Evolutionary conservation across 2,113 vertebrate genomes (phyloP).

Genomic region (Mola mola): DNA sequence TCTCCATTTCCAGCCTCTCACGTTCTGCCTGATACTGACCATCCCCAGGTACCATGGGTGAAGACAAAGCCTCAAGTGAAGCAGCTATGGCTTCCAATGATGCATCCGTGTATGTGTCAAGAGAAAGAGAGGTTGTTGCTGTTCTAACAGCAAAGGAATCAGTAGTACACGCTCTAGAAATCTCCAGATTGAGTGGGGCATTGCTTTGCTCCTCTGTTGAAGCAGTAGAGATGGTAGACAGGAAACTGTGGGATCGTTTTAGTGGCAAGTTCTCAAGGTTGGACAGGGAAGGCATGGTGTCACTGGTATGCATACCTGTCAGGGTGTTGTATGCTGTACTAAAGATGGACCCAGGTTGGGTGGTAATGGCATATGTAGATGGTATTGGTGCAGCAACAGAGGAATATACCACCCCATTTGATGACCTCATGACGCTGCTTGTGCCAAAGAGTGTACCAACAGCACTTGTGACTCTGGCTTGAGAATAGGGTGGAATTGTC

Average conservation of each 20-base stretch:
- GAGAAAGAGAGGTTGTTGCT: constrained; percentile 81
- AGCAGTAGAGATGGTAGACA: constrained; percentile 87
- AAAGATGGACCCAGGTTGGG: constrained; percentile 97
- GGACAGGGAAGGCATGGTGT: constrained; percentile 88
- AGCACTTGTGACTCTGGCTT: constrained; percentile 85
- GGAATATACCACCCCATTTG: constrained; percentile 97
- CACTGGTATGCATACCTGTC: constrained; percentile 88
- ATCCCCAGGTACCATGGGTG: constrained; percentile 88
- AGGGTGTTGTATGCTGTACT: constrained; percentile 89
- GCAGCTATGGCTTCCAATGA: constrained; percentile 89
- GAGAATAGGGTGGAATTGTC: constrained; percentile 92
- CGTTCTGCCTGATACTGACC: constrained; percentile 93
- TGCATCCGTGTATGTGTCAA: constrained; percentile 89
- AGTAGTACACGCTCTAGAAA: constrained; percentile 78
- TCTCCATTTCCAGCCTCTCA: constrained; percentile 94
- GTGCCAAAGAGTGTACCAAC: constrained; percentile 85
- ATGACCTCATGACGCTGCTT: constrained; percentile 91
- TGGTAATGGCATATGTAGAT: constrained; percentile 96
- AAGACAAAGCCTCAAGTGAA: constrained; percentile 83
- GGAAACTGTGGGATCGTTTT: constrained; percentile 91
- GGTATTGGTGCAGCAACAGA: constrained; percentile 94
- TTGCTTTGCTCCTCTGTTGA: constrained; percentile 81
- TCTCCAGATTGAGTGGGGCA: constrained; percentile 81
- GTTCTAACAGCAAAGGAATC: constrained; percentile 73
- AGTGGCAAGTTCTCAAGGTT: constrained; percentile 88